Percentiles rank a stretch among this genome's conserved stretches.
phyloP scores from a whole-genome alignment of 1,140 invertebrate genomes.

The Calephelis virginiensis region DNA sequence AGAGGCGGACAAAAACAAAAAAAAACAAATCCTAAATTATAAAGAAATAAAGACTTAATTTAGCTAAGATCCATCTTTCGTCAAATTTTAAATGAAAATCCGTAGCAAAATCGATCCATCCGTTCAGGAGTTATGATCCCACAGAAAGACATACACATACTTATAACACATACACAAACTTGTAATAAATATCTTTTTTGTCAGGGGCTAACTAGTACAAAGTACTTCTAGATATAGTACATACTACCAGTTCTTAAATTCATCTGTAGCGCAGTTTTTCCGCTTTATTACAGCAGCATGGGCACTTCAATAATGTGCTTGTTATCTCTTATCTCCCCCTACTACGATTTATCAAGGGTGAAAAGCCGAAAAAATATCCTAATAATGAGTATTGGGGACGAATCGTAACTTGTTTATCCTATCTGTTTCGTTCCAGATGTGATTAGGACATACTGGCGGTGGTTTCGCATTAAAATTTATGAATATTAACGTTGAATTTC shows the following conservation, averaged over 20 bases:
- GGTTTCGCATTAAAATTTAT: not conserved
- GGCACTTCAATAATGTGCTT: constrained; percentile 70
- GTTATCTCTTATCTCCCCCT: constrained; percentile 67
- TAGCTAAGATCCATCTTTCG: too few species aligned
- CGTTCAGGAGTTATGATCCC: too few species aligned
- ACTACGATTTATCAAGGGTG: constrained; percentile 60
- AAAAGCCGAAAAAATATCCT: constrained; percentile 66
- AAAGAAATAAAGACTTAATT: too few species aligned
- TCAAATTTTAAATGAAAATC: too few species aligned
- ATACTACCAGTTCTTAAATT: not conserved
- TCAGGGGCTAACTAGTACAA: not conserved
- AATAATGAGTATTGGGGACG: constrained; percentile 60
- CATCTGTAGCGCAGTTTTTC: constrained; percentile 27
- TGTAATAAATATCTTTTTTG: not conserved
- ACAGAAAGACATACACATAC: too few species aligned
- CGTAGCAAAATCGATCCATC: too few species aligned
- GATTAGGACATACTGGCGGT: not conserved
- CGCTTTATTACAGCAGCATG: constrained; percentile 36
- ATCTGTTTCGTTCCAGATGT: constrained; percentile 24
- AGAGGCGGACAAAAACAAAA: too few species aligned
- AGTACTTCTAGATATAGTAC: not conserved
- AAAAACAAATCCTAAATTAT: too few species aligned
- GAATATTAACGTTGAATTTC: not conserved
- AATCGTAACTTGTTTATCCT: constrained; percentile 36
- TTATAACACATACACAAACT: too few species aligned